These are phyloP conservation scores for Homarus gammarus DNA, from an alignment of 2,888 invertebrate species.

Conservation along the genomic window DNA sequence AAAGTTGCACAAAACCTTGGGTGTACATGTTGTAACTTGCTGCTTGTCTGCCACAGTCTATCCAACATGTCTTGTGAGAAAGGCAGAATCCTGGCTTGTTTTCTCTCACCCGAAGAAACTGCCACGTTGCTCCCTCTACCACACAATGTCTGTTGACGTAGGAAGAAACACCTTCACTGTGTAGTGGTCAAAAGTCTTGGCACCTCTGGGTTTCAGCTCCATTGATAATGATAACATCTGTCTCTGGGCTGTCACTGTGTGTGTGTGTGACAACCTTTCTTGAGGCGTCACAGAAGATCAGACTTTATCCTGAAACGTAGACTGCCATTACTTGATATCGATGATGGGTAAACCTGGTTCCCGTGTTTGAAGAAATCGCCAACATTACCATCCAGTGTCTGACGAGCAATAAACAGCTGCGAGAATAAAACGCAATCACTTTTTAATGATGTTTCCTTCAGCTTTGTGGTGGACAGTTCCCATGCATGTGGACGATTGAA, in stretches of 20 bases:
- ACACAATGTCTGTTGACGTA: too few relatives aligned
- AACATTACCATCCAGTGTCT: not conserved
- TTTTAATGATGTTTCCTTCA: not conserved
- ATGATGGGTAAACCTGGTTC: not conserved
- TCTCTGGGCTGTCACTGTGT: not conserved
- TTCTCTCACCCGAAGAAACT: slow-evolving; percentile 17
- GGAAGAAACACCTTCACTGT: too few relatives aligned
- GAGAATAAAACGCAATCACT: not conserved
- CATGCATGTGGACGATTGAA: too few relatives aligned
- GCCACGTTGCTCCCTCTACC: not conserved
- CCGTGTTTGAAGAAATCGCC: too few relatives aligned
- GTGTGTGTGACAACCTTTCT: slow-evolving; percentile 17
- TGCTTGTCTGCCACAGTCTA: too few relatives aligned
- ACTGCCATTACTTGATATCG: not conserved
- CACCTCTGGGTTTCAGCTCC: slow-evolving; percentile 11
- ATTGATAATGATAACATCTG: slow-evolving; percentile 21
- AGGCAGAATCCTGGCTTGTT: slow-evolving; percentile 9
- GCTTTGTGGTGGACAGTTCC: too few relatives aligned
- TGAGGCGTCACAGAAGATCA: slow-evolving; percentile 4
- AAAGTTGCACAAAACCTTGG: not conserved
- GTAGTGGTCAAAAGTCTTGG: slow-evolving; percentile 20
- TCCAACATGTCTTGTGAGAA: not conserved
- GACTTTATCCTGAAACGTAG: not conserved
- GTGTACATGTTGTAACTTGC: not conserved
- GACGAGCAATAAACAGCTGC: not conserved